Base-by-base conservation (phyloP, 2,888 invertebrate genomes). In the Spicauda simplicius region DNA sequence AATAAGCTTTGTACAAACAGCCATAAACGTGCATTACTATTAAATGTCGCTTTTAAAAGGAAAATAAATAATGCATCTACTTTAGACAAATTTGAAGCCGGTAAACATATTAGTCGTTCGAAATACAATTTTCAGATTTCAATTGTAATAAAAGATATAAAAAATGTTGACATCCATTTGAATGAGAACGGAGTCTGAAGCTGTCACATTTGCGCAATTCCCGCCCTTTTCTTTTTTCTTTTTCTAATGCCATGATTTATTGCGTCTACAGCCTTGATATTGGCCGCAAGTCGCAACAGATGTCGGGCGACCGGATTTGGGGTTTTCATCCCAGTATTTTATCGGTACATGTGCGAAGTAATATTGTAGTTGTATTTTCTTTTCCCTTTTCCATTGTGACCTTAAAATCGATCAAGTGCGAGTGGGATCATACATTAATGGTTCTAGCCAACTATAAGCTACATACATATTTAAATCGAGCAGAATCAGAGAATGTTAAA, bases 171-270 rank as follows among this genome's bases (percentile, higher is more conserved):
- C 71, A 74, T 69, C 70, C 69, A 69, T 68, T 69, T 63, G 69
- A 62, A 62, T 60, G 54, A 58, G 65, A 60, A 16, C 16, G 56
- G 57, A 71, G 72, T 68, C 70, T 64, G 67, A 69, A 76, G 81
- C 80, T 80, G 79, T 33, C 33, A 33, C 8, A 33, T 33, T 33
- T 33, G 8, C 33, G 33, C 33, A 33, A 33, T 33, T 33, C 33
- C 41, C 41, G 41, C 41, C 41, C 12, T 83, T 78, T 82, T 77
- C 12, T 83, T 78, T 82, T 77, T 76, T 7, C 80, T 78, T 77
- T 79, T 75, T 70, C 69, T 69, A 76, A 76, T 74, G 75, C 74
- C 68, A 70, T 82, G 84, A 86, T 86, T 84, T 84, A 84, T 84
- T 74, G 71, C 78, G 76, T 78, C 77, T 80, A 73, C 77, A 77